Percentiles rank a stretch among this genome's conserved stretches.
Evolutionary conservation across 2,113 vertebrate species (phyloP).

Genomic region (Chaetodon trifascialis): DNA sequence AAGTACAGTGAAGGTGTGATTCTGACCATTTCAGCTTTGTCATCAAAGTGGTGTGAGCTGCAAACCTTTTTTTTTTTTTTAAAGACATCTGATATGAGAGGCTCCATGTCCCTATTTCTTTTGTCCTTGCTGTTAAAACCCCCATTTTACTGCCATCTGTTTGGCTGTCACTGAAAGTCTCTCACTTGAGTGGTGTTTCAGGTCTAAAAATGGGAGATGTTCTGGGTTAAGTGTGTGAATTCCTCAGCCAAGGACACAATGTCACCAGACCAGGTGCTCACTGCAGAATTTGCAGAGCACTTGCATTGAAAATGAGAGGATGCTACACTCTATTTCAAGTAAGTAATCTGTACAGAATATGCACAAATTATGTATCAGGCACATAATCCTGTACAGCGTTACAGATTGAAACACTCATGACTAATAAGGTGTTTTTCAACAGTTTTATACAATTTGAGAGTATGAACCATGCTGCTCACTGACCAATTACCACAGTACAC

Average conservation of each 20-base stretch:
- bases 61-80: background rate
- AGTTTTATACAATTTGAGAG: background rate
- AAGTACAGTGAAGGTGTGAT: background rate
- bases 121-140: constrained; percentile 27
- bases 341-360: background rate
- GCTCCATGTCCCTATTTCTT: constrained; percentile 6
- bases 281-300: constrained; percentile 53
- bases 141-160: constrained; percentile 33
- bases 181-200: constrained; percentile 34
- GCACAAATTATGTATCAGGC: background rate
- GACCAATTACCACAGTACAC: background rate
- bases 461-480: background rate
- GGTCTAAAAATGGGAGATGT: constrained; percentile 57
- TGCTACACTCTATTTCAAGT: constrained; percentile 13
- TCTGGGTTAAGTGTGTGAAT: constrained; percentile 57
- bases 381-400: background rate
- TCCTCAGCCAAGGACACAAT: constrained; percentile 60
- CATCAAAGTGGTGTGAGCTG: background rate
- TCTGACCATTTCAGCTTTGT: constrained; percentile 19
- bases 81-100: background rate
- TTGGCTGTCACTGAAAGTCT: constrained; percentile 45
- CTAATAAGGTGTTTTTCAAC: background rate
- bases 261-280: constrained; percentile 65
- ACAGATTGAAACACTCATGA: background rate
- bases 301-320: constrained; percentile 21